Evolutionary conservation across 1,140 invertebrate genomes (phyloP).

Genomic region (Drosophila prosaltans): DNA sequence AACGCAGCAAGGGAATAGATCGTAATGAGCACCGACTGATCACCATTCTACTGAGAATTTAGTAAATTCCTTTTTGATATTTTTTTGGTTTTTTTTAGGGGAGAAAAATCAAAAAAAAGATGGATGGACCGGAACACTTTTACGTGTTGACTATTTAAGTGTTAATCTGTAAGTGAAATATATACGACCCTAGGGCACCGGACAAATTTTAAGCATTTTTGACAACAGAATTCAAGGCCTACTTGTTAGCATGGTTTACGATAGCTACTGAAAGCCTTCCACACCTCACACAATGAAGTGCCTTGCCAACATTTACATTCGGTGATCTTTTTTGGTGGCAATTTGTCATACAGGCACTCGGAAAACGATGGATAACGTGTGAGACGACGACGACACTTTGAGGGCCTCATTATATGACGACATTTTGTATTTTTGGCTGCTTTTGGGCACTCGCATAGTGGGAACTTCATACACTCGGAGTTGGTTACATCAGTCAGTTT

Average conservation of each 20-base stretch:
- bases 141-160: background rate
- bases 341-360: slow-evolving; percentile 28
- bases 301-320: slow-evolving; percentile 38
- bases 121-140: background rate
- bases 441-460: slow-evolving; percentile 26
- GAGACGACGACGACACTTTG: slow-evolving; percentile 10
- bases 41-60: background rate
- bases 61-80: background rate
- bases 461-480: slow-evolving; percentile 1
- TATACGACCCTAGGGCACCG: background rate
- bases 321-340: background rate
- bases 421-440: background rate
- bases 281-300: slow-evolving; percentile 11
- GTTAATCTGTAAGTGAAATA: background rate
- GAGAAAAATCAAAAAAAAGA: background rate
- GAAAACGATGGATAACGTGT: slow-evolving; percentile 53
- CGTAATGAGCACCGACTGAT: background rate
- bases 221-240: background rate
- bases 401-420: background rate
- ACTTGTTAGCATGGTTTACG: background rate
- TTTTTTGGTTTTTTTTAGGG: too few species aligned
- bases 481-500: background rate
- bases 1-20: background rate
- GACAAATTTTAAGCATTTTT: background rate
- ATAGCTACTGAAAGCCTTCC: background rate